Conservation (phyloP, 1,140 invertebrate species). For the Adelges cooleyi region DNA sequence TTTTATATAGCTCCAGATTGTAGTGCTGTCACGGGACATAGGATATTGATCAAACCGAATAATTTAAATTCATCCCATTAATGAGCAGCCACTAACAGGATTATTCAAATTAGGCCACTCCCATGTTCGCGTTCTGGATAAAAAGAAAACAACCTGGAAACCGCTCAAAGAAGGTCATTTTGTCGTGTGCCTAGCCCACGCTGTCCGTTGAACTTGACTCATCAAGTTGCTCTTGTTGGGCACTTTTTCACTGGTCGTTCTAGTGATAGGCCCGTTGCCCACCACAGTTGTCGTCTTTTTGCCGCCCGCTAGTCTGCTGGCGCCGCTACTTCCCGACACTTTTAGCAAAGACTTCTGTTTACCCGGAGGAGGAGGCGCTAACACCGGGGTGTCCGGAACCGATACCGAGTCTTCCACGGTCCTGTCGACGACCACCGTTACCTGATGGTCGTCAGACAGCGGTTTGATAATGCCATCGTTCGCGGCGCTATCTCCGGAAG, state of each 20-base stretch:
- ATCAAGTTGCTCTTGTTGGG: conserved; percentile 70
- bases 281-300: conserved; percentile 3
- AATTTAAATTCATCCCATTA: too few relatives aligned
- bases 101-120: too few relatives aligned
- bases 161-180: conserved; percentile 55
- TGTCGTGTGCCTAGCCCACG: conserved; percentile 75
- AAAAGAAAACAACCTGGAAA: too few relatives aligned
- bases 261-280: conserved; percentile 47
- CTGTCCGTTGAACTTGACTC: conserved; percentile 63
- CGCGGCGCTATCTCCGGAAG: neutral
- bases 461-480: conserved; percentile 50
- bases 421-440: conserved; percentile 47
- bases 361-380: conserved; percentile 39
- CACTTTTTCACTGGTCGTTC: conserved; percentile 71
- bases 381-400: conserved; percentile 36
- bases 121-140: too few relatives aligned
- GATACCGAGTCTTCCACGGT: conserved; percentile 42
- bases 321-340: neutral
- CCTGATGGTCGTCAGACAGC: conserved; percentile 48
- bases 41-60: too few relatives aligned
- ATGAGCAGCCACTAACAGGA: too few relatives aligned
- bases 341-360: conserved; percentile 24
- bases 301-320: neutral
- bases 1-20: too few relatives aligned
- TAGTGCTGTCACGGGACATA: too few relatives aligned